phyloP scores from a whole-genome alignment of 2,797 vertebrate genomes.

The Poecilia gillii region DNA sequence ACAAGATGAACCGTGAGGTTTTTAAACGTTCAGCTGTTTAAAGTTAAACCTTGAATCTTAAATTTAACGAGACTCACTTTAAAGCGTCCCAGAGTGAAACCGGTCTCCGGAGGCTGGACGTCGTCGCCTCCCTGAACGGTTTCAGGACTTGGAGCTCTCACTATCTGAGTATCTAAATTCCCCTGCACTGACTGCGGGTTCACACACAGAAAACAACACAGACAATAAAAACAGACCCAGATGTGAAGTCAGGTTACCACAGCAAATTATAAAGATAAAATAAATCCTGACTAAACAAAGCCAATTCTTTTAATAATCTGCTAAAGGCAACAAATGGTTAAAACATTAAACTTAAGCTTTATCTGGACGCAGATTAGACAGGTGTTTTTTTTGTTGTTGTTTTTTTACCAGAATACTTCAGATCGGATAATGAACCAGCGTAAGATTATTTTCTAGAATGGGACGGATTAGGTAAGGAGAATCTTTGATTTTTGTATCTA shows the following conservation, averaged over 20 bases:
- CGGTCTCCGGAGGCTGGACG: conserved; percentile 42
- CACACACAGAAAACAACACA: conserved; percentile 24
- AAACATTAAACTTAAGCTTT: neutral
- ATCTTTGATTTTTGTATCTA: neutral
- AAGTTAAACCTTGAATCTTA: neutral
- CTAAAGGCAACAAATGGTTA: neutral
- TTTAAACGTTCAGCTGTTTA: conserved; percentile 2
- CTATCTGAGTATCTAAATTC: conserved; percentile 62
- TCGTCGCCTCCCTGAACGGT: conserved; percentile 69
- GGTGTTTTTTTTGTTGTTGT: neutral
- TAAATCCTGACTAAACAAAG: neutral
- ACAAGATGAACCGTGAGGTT: neutral
- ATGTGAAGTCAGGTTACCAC: neutral
- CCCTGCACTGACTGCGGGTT: conserved; percentile 57
- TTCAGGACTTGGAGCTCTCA: conserved; percentile 75
- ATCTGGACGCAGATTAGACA: neutral
- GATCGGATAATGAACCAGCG: too few species aligned
- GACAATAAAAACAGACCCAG: neutral
- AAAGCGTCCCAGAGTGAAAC: conserved; percentile 76
- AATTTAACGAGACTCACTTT: conserved; percentile 63
- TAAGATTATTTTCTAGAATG: neutral
- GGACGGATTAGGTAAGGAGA: neutral
- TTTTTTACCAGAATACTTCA: neutral
- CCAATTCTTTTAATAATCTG: neutral
- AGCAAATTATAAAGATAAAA: neutral